Evolutionary conservation across 2,797 vertebrate genomes (phyloP).

Genomic region (Coendou prehensilis): DNA sequence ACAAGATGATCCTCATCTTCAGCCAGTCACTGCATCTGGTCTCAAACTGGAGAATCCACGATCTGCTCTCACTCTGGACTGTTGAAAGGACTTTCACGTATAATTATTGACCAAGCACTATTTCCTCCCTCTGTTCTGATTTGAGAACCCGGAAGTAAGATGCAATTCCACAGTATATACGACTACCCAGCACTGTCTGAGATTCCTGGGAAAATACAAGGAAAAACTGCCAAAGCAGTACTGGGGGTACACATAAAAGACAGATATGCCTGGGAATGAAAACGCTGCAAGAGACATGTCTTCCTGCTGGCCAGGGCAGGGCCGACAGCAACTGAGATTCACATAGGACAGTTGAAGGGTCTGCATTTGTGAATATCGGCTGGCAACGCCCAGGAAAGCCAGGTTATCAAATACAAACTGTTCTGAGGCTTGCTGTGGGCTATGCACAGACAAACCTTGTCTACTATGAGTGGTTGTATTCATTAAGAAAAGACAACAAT

Average conservation of each 20-base stretch:
- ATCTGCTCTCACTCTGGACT: background rate
- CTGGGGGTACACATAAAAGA: background rate
- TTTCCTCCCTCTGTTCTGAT: background rate
- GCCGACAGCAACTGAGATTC: background rate
- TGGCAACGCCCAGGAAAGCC: background rate
- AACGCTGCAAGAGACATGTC: fast-evolving
- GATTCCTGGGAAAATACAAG: background rate
- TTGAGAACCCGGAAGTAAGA: background rate
- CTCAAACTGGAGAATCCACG: background rate
- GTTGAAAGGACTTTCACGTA: background rate
- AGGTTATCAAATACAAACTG: too few species aligned
- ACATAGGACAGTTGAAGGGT: fast-evolving
- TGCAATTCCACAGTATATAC: background rate
- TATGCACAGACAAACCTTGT: background rate
- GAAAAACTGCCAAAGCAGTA: too few species aligned
- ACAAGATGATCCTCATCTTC: background rate
- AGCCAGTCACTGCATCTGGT: background rate
- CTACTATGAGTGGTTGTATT: background rate
- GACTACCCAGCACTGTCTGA: background rate
- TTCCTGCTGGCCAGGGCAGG: fast-evolving
- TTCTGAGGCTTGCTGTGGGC: fast-evolving
- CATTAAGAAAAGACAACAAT: background rate
- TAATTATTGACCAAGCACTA: background rate
- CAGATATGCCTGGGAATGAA: background rate
- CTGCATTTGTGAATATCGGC: background rate